Evolutionary conservation across 2,797 vertebrate species (phyloP).

Genomic region (Micrastur ruficollis): DNA sequence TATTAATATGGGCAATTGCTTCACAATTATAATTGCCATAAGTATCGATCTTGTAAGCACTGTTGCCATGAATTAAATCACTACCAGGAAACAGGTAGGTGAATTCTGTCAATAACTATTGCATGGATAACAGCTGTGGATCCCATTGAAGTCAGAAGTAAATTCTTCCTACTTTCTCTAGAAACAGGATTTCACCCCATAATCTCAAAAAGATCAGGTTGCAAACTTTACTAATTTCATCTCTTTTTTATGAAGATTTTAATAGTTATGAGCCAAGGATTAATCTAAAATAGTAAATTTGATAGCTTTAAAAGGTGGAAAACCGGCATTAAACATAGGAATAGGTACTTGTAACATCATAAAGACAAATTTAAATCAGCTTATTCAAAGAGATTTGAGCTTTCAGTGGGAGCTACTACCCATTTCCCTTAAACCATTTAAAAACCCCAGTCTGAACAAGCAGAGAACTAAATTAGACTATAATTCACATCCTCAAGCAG

Average conservation of each 20-base stretch:
- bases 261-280: neutral
- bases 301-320: neutral
- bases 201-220: neutral
- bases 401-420: neutral
- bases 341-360: neutral
- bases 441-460: neutral
- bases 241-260: neutral
- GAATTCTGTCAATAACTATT: neutral
- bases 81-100: neutral
- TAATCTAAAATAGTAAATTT: neutral
- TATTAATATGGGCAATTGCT: neutral
- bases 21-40: neutral
- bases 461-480: neutral
- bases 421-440: neutral
- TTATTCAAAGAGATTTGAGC: neutral
- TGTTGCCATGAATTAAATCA: neutral
- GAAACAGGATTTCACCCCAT: neutral
- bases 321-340: neutral
- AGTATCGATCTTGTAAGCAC: neutral
- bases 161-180: neutral
- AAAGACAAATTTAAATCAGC: neutral
- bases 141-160: neutral
- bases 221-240: neutral
- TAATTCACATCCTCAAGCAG: neutral
- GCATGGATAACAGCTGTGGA: neutral